phyloP scores from a whole-genome alignment of 2,888 invertebrate genomes.

The Meta bourneti region DNA sequence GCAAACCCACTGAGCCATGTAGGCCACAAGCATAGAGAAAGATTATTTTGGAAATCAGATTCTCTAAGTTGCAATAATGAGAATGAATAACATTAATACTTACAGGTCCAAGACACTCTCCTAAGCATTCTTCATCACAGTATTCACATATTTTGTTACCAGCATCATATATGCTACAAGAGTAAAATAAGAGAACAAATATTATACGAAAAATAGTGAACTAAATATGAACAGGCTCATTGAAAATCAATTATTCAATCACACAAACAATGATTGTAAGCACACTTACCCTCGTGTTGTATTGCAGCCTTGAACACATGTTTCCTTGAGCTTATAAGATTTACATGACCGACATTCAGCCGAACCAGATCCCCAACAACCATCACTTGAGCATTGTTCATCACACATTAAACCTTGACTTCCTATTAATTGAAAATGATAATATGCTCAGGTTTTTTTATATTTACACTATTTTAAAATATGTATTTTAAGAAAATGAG shows the following conservation, averaged over 20 bases:
- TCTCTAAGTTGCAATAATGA: neutral
- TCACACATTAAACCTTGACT: conserved; percentile 89
- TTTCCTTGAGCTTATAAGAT: conserved; percentile 89
- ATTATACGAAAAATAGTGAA: neutral
- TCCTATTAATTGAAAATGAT: conserved; percentile 82
- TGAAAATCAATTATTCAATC: neutral
- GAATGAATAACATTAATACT: conserved; percentile 33
- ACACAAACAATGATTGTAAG: neutral
- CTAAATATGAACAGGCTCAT: neutral
- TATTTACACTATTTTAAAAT: neutral
- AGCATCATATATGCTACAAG: conserved; percentile 89
- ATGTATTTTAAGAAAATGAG: too few relatives aligned
- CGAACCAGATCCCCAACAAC: conserved; percentile 97
- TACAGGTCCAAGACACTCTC: conserved; percentile 90
- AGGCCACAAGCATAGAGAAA: neutral
- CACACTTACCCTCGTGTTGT: conserved; percentile 88
- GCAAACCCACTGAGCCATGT: too few relatives aligned
- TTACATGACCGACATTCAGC: conserved; percentile 94
- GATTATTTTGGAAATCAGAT: neutral
- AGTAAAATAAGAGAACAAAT: neutral
- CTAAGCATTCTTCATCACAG: conserved; percentile 93
- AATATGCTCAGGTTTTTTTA: neutral
- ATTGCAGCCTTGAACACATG: conserved; percentile 91
- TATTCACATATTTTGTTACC: conserved; percentile 89
- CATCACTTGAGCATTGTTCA: conserved; percentile 91